Base-by-base conservation (phyloP, 2,113 vertebrate genomes). In the Turnix velox region DNA sequence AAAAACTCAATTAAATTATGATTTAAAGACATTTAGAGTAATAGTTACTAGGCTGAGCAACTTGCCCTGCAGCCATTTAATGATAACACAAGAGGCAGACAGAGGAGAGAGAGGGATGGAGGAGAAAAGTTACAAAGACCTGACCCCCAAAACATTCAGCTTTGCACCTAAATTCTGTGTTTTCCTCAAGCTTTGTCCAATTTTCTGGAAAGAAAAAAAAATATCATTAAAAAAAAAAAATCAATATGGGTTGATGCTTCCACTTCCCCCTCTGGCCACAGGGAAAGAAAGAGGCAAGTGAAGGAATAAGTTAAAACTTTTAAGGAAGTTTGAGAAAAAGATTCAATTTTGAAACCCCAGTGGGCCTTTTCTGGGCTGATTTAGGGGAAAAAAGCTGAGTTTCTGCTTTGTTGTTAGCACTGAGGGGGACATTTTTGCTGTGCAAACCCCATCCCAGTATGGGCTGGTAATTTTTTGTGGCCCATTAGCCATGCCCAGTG, bases 251-350 rank as follows among this genome's bases (percentile, higher is more conserved):
- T 11, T 18, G 20, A 7, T 55, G 89, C 79, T 92, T 92, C 86
- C 86, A 63, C 96, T 96, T 94, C 92, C 88, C 88, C 49, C 88
- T 57, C 58, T 24, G 0, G 65, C 75, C 73, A 55, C 72, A 76
- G 48, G 83, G 90, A 75, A 58, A 51, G 48, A 39, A 37, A 24
- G 31, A 84, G 61, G 54, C 67, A 43, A 76, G 68, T 22, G 31
- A 93, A 91, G 84, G 63, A 88, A 89, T 86, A 68, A 88, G 62
- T 58, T 77, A 27, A 48, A 48, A 45, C 67, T 79, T 95, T 95
- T 93, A 57, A 92, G 97, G 95, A 97, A 96, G 96, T 97, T 87
- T 90, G 84, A 89, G 91, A 72, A 93, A 92, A 93, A 93, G 18
- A 79, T 93, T 94, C 19, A 13, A 84, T 93, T 91, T 88, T 92